Conservation (phyloP, 2,797 vertebrate genomes). For the Monodelphis domestica region DNA sequence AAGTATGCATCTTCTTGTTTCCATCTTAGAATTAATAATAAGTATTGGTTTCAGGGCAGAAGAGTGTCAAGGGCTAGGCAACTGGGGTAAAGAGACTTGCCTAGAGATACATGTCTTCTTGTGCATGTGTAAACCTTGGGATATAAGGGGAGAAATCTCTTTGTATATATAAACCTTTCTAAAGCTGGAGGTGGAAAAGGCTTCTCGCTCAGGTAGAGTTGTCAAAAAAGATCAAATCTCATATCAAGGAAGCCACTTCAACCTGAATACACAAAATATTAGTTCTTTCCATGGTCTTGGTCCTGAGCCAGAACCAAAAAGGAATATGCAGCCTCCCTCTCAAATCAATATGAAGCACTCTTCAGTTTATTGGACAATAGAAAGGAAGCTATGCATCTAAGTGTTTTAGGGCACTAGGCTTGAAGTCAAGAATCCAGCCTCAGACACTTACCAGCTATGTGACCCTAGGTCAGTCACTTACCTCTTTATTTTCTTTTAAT, state of each 20-base stretch:
- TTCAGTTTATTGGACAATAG: background rate
- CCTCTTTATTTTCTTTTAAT: no score
- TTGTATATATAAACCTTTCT: constrained; percentile 53
- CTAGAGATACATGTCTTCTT: no score
- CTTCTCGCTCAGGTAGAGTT: background rate
- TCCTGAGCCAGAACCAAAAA: background rate
- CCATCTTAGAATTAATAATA: no score
- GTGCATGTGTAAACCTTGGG: constrained; percentile 48
- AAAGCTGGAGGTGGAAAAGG: constrained; percentile 34
- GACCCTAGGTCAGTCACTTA: background rate
- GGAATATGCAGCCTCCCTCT: background rate
- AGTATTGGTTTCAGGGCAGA: no score
- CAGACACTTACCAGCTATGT: background rate
- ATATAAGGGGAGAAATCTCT: constrained; percentile 31
- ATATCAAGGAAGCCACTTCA: background rate
- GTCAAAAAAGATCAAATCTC: constrained; percentile 45
- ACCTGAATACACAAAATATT: background rate
- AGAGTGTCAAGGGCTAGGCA: no score
- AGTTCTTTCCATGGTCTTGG: background rate
- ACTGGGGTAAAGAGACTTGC: no score
- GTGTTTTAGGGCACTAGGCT: background rate
- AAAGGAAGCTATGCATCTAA: background rate
- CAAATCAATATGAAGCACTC: background rate
- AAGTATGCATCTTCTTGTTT: constrained; percentile 29
- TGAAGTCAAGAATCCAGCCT: background rate